These are phyloP conservation scores for Grammomys surdaster DNA, from an alignment of 2,113 vertebrate species.

Conservation along the genomic window DNA sequence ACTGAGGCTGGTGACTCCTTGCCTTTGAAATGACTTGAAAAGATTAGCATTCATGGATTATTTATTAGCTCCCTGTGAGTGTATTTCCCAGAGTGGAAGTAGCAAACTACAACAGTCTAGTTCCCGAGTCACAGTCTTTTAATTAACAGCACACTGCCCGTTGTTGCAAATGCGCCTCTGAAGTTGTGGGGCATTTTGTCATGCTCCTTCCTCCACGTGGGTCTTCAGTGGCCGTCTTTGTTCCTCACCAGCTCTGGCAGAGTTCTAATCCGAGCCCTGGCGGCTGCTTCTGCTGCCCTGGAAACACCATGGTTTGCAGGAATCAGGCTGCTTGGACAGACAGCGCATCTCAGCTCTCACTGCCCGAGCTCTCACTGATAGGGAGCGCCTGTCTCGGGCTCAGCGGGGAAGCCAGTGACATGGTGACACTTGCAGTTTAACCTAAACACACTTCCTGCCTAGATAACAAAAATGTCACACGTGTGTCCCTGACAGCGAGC, in stretches of 20 bases:
- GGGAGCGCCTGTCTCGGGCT: constrained; percentile 37
- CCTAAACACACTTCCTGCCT: constrained; percentile 75
- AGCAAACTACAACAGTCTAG: constrained; percentile 87
- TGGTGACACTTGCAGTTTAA: constrained; percentile 74
- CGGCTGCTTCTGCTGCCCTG: constrained; percentile 29
- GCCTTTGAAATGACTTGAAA: constrained; percentile 87
- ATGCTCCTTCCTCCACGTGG: not conserved
- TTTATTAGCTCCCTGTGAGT: constrained; percentile 87
- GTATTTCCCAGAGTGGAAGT: constrained; percentile 87
- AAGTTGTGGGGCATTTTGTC: constrained; percentile 42
- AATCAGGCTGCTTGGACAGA: constrained; percentile 61
- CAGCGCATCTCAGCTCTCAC: constrained; percentile 55
- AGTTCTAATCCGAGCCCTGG: constrained; percentile 60
- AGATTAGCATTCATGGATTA: constrained; percentile 89
- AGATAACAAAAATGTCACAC: constrained; percentile 71
- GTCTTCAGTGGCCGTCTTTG: constrained; percentile 78
- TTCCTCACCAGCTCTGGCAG: constrained; percentile 51
- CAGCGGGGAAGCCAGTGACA: constrained; percentile 68
- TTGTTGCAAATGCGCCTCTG: constrained; percentile 61
- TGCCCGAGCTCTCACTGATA: constrained; percentile 48
- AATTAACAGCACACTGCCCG: constrained; percentile 80
- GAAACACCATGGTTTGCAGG: constrained; percentile 33
- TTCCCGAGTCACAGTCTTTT: constrained; percentile 84
- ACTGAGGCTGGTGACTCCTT: constrained; percentile 86
- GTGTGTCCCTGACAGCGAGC: constrained; percentile 66